Evolutionary conservation across 92 coral and sea anemone genomes (phyloP).

Genomic region (Ricordea florida): DNA sequence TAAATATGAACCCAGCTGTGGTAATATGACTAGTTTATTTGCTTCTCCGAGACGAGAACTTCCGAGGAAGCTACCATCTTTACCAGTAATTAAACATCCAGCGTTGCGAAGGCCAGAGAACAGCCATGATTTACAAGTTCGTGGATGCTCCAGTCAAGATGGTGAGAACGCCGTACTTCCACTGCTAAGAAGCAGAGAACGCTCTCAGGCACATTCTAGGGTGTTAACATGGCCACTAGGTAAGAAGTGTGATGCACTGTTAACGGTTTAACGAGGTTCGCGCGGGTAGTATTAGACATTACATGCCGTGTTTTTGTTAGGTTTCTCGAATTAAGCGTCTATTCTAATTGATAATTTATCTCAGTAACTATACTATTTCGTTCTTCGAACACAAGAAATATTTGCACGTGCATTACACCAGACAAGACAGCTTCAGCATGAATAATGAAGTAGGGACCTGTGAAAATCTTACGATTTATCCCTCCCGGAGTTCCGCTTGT

Average conservation of each 20-base stretch:
- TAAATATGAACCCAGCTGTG: neutral
- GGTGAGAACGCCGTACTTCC: constrained; percentile 32
- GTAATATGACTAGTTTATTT: neutral
- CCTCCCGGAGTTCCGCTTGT: too few relatives aligned
- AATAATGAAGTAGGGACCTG: too few relatives aligned
- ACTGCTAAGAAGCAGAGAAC: constrained; percentile 19
- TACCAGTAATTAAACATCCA: constrained; percentile 83
- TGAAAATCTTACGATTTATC: too few relatives aligned
- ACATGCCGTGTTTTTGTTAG: neutral
- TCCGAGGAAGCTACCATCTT: constrained; percentile 33
- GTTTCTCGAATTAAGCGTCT: too few relatives aligned
- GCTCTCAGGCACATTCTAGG: constrained; percentile 46
- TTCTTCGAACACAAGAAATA: too few relatives aligned
- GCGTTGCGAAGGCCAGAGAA: constrained; percentile 41
- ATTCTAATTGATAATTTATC: neutral
- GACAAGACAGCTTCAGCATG: too few relatives aligned
- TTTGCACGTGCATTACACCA: too few relatives aligned
- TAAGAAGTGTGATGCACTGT: neutral
- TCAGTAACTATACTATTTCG: too few relatives aligned
- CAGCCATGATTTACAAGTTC: constrained; percentile 62
- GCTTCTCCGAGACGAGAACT: constrained; percentile 21
- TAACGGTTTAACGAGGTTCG: neutral
- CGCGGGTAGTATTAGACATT: neutral
- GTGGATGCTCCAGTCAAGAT: constrained; percentile 64
- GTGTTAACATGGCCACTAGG: constrained; percentile 75